Conservation (phyloP, 1,140 invertebrate species). For the Tetraneura akinire region DNA sequence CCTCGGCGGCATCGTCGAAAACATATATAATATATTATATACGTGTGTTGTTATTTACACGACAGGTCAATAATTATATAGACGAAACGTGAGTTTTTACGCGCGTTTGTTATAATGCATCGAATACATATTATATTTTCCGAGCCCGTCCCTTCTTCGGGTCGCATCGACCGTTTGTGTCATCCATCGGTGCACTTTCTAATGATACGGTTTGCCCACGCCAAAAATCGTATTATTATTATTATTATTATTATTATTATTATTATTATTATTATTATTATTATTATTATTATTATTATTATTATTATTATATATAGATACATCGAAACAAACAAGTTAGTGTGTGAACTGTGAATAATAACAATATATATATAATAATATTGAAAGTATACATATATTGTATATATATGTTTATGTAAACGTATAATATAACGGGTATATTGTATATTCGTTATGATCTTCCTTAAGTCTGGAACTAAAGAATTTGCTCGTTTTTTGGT, state of each 20-base stretch:
- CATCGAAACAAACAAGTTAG: background rate
- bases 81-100: constrained; percentile 1
- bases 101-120: constrained; percentile 10
- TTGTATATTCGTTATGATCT: too few relatives aligned
- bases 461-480: too few relatives aligned
- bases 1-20: constrained; percentile 20
- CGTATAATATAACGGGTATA: too few relatives aligned
- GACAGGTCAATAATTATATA: constrained; percentile 35
- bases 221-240: background rate
- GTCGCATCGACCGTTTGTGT: background rate
- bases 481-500: background rate
- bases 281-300: too few relatives aligned
- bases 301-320: too few relatives aligned
- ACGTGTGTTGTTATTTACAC: background rate
- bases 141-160: constrained; percentile 34
- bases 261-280: too few relatives aligned
- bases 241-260: too few relatives aligned
- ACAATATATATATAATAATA: too few relatives aligned
- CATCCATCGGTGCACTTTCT: constrained; percentile 40
- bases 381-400: background rate
- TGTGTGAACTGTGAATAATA: background rate
- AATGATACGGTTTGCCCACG: constrained; percentile 18
- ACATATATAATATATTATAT: background rate
- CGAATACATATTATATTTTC: background rate
- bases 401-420: too few relatives aligned